Base-by-base conservation (phyloP, 2,113 vertebrate species). In the Ceyx melanurus region DNA sequence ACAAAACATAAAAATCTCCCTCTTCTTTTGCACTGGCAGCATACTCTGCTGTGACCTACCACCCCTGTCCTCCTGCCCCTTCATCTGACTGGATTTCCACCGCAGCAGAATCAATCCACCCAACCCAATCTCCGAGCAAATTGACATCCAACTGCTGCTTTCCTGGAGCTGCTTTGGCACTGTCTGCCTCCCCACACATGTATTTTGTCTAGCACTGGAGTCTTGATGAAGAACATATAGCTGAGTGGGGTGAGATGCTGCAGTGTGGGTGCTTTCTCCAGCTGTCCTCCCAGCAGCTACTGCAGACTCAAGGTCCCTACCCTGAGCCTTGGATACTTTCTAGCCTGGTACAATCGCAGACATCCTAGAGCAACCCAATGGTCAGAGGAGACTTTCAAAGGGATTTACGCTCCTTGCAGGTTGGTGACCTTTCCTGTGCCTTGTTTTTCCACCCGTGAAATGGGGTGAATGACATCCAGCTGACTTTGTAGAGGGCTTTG, bases 1-100 rank as follows among this genome's bases (percentile, higher is more conserved):
- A 73, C 53, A 68, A 87, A 77, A 15, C 72, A 88, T 72, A 70
- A 95, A 86, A 83, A 65, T 42, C 60, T 82, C 87, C 18, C 29
- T 70, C 53, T 48, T 35, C 43, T 51, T 72, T 77, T 81, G 56
- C 0, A 0, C 61, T 0, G 2, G 18, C 45, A 56, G 82, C 85
- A 91, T 85, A 15, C 73, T 33, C 53, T n/a, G 67, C 33, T 56
- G 64, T 72, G 90, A 90, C 75, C 83, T 33, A 5, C 66, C 50
- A 46, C 28, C 51, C 77, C 33, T 29, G 57, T 45, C 4, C 87
- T 85, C 76, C 76, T 37, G 54, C 33, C 53, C 43, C 76, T 81
- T 57, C 71, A 22, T 12, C 72, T 2, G 3, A 33, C 18, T 15
- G 54, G n/a, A 62, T 23, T 81, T 75, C 73, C 76, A 82, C 21